Evolutionary conservation across 2,888 invertebrate species (phyloP), one percentile per base, ranked within the genome.

Genomic region (Conchocele bisecta): DNA sequence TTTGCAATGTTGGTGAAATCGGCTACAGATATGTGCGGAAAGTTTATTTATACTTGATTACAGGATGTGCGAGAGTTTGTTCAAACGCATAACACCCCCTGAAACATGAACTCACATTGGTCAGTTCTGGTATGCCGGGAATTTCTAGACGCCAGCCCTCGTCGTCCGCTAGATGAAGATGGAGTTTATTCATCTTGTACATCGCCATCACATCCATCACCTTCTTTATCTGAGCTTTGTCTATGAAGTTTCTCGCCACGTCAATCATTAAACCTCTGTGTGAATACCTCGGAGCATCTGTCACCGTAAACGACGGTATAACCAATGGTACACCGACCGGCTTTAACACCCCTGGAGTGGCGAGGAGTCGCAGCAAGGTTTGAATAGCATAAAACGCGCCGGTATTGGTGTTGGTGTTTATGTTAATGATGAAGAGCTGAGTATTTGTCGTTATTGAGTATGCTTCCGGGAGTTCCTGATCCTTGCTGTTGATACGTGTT

Each of bases 121-220:
- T 89, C 4, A 90, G 75, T 70, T 90, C 89, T 15, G 84, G 84
- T 15, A 90, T 64, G 2, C 85, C 89, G 0, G 87, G 88, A 1
- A 90, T 89, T 63, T 90, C 86, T 0, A 90, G 70, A 28, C 90
- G 72, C 90, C 90, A 90, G 0, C 88, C 90, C 68, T 90, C 89
- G 68, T 90, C 90, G 42, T 90, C 90, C 1, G 88, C 78, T 22
- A 90, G 66, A 72, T 90, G 90, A 6, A 90, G 77, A 64, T 90
- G 89, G 2, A 90, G 75, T 54, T 81, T 86, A 76, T 90, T 90
- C 73, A 90, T 60, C 68, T 90, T 90, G 76, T 89, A 90, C 80
- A 80, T 80, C 0, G 87, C 82, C 89, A 90, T 89, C 5, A 79
- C 75, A 17, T 88, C 84, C 26, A 90, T 61, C n/a, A 87, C 68